Base-by-base conservation (phyloP, 1,140 invertebrate genomes). In the Pogonomyrmex californicus region DNA sequence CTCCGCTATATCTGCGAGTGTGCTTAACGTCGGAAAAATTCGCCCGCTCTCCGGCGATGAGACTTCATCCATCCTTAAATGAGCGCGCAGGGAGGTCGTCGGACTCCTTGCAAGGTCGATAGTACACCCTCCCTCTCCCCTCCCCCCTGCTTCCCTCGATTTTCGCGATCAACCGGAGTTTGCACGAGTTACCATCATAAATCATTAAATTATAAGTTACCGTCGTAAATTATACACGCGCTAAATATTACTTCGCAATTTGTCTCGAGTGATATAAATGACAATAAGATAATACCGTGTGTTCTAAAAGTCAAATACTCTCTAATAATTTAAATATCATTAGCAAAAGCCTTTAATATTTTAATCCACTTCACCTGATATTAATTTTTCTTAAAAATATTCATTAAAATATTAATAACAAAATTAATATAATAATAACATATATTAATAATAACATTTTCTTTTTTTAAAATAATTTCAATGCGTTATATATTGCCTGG, bases 1-100 rank as follows among this genome's bases (percentile, higher is more conserved):
- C 82, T 86, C 36, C 38, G 33, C 82, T 49, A 47, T 44, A 63
- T 85, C 71, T 85, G 51, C 86, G 58, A 56, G 60, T 75, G 86
- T 86, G 36, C 49, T 83, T 83, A 83, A 83, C 65, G 68, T 71
- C 68, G 79, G 68, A 83, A 83, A 83, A 83, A 83, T 83, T 86
- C 85, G 65, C n/a, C 51, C 6, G 23, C 56, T 38, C 51, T 36
- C 33, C 54, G 6, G 75, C 38, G 51, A 56, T 49, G 68, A 83
- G 54, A 75, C 68, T 75, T 83, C 79, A 75, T 83, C 41, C 41
- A 49, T 33, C n/a, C 54, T 83, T 83, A 60, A 83, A 75, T 83
- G 54, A 60, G n/a, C 41, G 66, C 30, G 41, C 30, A 41, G 56
- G 38, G 14, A 44, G 23, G 47, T 58, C 30, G 54, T 38, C 41